Evolutionary conservation across 1,140 invertebrate species (phyloP), one percentile per base, ranked within the genome.

Genomic region (Drosophila yakuba): DNA sequence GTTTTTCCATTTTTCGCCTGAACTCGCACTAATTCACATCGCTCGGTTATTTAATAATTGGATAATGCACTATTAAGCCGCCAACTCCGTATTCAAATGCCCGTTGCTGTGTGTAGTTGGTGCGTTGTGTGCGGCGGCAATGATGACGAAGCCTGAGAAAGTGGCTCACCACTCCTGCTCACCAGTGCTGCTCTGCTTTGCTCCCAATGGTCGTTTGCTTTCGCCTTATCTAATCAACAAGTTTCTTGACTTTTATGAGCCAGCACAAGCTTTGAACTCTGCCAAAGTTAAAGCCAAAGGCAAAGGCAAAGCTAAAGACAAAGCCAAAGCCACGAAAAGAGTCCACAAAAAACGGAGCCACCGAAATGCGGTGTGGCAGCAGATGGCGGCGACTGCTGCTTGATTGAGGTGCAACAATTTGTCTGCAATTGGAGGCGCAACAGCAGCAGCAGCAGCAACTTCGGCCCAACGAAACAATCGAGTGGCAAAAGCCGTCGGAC

Each of bases 361-460:
- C 32, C 32, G 32, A 52, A 54, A 60, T 25, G 39, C 28, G 39
- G 28, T 35, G 41, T 28, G 64, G 73, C 74, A 74, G 73, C 74
- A 69, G 73, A 47, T 76, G 74, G 44, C 74, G 44, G 50, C 74
- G 56, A 77, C 81, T 72, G 80, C 81, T 84, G 81, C 55, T 54
- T 74, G 82, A 86, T 86, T 88, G 83, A 88, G 83, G 83, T 88
- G 77, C 82, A 85, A 89, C 84, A 89, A 76, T 83, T 88, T 86
- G 84, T 83, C 83, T 83, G 74, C 82, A 81, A 84, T 75, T 79
- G 80, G 60, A 84, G 62, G 76, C 73, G 66, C 50, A 47, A 44
- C 69, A 38, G 32, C 51, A 73, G 36, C 57, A 77, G 25, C 50
- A 51, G 36, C 57, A 77, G 25, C 50, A 51, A 15, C 57, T 48